These are phyloP conservation scores for Melanotaenia nigrans DNA, from an alignment of 2,797 vertebrate species.

Conservation along the genomic window DNA sequence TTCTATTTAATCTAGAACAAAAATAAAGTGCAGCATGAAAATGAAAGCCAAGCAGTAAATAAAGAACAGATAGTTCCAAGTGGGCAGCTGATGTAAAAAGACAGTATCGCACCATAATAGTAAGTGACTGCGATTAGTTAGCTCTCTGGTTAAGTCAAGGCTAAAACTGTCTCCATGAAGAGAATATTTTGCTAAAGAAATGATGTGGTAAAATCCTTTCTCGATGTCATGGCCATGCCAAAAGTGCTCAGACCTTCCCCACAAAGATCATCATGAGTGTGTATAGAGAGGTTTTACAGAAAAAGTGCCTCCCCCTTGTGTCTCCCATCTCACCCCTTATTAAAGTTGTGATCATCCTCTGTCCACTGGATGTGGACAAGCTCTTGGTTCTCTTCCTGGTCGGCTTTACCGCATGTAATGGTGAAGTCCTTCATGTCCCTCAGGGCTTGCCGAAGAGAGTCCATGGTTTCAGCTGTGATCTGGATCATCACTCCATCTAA, in stretches of 20 bases:
- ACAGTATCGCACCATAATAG: too few relatives aligned
- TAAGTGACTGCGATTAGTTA: too few relatives aligned
- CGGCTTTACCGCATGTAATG: slow-evolving; percentile 92
- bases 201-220: neutral
- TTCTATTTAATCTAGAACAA: neutral
- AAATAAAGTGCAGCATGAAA: neutral
- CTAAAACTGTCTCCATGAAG: neutral
- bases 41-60: neutral
- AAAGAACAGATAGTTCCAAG: neutral
- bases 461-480: slow-evolving; percentile 98
- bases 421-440: slow-evolving; percentile 98
- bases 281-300: slow-evolving; percentile 40
- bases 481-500: slow-evolving; percentile 98
- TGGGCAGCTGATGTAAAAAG: neutral
- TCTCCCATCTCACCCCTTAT: slow-evolving; percentile 89
- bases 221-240: slow-evolving; percentile 14
- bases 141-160: neutral
- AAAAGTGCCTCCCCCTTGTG: slow-evolving; percentile 1
- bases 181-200: neutral
- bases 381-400: slow-evolving; percentile 94
- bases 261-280: slow-evolving; percentile 10
- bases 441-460: slow-evolving; percentile 92
- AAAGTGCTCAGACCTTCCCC: slow-evolving; percentile 6
- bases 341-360: slow-evolving; percentile 95
- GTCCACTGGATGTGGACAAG: slow-evolving; percentile 94